Evolutionary conservation across 2,113 vertebrate species (phyloP).

Genomic region (Myrmophylax atrothorax): DNA sequence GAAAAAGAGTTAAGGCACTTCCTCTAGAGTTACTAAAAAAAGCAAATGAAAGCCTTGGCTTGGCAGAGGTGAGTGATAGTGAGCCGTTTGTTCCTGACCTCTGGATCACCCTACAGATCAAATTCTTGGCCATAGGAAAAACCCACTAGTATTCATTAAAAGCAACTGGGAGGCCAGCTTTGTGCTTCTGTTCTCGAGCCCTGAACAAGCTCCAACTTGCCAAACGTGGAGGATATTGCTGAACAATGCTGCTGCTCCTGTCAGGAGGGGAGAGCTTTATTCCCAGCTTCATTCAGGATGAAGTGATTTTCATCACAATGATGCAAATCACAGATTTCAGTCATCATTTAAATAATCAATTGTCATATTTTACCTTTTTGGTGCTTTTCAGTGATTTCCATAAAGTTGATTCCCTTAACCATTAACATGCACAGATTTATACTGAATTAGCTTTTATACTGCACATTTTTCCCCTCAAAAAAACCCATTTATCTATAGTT

Average conservation of each 20-base stretch:
- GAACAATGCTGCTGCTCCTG: constrained; percentile 65
- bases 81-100: constrained; percentile 72
- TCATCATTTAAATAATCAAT: constrained; percentile 16
- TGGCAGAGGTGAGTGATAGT: constrained; percentile 47
- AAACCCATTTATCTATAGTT: background rate
- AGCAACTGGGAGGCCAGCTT: constrained; percentile 64
- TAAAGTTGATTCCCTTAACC: background rate
- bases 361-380: background rate
- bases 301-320: constrained; percentile 13
- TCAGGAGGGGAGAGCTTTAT: background rate
- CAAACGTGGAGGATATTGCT: constrained; percentile 57
- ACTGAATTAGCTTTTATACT: background rate
- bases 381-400: background rate
- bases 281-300: background rate
- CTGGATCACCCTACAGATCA: constrained; percentile 69
- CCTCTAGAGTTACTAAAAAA: constrained; percentile 75
- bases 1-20: constrained; percentile 65
- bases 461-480: background rate
- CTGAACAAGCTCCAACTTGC: constrained; percentile 38
- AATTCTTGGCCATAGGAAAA: constrained; percentile 70
- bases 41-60: constrained; percentile 72
- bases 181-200: constrained; percentile 41
- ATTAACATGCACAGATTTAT: background rate
- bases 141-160: constrained; percentile 72
- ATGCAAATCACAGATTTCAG: constrained; percentile 7